Percentiles rank a stretch among this genome's conserved stretches.
phyloP scores from a whole-genome alignment of 1,140 invertebrate genomes.

The Aphaenogaster ashmeadi region DNA sequence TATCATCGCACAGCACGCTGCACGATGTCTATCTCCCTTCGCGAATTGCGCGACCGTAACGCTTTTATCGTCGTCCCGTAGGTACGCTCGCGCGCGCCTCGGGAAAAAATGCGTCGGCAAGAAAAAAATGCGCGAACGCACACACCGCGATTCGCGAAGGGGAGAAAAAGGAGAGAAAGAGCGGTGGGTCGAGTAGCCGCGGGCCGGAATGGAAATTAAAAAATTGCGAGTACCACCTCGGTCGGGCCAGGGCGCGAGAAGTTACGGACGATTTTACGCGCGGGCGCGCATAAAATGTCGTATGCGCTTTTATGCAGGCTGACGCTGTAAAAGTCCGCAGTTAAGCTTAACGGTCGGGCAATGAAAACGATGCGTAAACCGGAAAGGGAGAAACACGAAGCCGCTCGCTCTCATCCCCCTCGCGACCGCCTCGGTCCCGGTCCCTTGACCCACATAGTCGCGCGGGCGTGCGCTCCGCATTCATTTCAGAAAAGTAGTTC shows the following conservation, averaged over 20 bases:
- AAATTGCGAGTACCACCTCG: constrained; percentile 28
- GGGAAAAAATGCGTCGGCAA: constrained; percentile 3
- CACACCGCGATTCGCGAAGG: constrained; percentile 3
- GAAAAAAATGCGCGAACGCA: constrained; percentile 37
- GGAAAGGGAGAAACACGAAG: constrained; percentile 44
- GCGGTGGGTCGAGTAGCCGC: not conserved
- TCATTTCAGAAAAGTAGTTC: constrained; percentile 58
- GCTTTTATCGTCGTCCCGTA: constrained; percentile 45
- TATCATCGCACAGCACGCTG: not conserved
- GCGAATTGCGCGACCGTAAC: constrained; percentile 39
- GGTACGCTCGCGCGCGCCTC: not conserved
- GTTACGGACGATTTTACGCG: constrained; percentile 61
- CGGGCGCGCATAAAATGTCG: constrained; percentile 61
- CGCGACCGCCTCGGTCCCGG: not conserved
- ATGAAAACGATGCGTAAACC: constrained; percentile 75
- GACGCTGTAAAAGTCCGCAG: constrained; percentile 70
- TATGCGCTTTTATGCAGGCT: constrained; percentile 65
- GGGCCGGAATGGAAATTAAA: constrained; percentile 50
- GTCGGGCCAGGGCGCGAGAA: constrained; percentile 25
- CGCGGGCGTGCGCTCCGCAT: constrained; percentile 2
- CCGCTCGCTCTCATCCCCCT: not conserved
- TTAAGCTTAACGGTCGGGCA: constrained; percentile 72
- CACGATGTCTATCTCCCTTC: constrained; percentile 7
- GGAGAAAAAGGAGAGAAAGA: not conserved
- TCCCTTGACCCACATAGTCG: constrained; percentile 48